Conservation (phyloP, 2,888 invertebrate genomes). For the Yponomeuta cagnagella region DNA sequence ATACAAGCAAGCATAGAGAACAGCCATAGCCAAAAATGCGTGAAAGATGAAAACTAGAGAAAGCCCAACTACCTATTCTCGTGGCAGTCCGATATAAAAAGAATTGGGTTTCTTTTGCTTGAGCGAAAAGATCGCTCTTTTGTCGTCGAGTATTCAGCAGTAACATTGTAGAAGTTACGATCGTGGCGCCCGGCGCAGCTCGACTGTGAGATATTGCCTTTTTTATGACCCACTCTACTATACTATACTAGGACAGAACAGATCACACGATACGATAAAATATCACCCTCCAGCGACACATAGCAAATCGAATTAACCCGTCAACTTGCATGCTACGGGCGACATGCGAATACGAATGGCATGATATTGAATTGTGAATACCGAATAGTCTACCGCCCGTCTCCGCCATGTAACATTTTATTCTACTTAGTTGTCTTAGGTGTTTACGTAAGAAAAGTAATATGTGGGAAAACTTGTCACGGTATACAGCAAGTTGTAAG, state of each 20-base stretch:
- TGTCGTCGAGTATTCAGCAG: conserved; percentile 55
- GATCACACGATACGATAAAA: conserved; percentile 75
- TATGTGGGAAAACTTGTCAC: neutral
- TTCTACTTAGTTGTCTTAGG: neutral
- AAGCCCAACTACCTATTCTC: neutral
- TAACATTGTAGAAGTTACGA: conserved; percentile 75
- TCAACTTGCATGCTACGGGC: conserved; percentile 70
- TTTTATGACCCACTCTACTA: conserved; percentile 74
- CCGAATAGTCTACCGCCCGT: conserved; percentile 29
- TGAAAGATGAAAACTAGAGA: neutral
- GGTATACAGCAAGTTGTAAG: neutral
- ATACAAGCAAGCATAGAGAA: too few species aligned
- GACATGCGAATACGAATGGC: conserved; percentile 66
- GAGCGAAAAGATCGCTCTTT: conserved; percentile 29
- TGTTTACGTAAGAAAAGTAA: neutral
- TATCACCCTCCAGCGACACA: conserved; percentile 65
- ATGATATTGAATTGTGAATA: conserved; percentile 61
- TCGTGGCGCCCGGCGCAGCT: conserved; percentile 60
- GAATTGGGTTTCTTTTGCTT: conserved; percentile 5
- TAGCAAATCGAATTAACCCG: conserved; percentile 72
- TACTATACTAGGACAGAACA: conserved; percentile 72
- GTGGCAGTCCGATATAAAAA: neutral
- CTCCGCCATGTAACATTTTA: conserved; percentile 3
- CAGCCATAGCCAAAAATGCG: too few species aligned
- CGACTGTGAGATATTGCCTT: conserved; percentile 75